A percentile compares a stretch with the other conserved stretches of the same genome.
These are phyloP conservation scores for Pygocentrus nattereri DNA, from an alignment of 2,797 vertebrate genomes.

Conservation along the genomic window DNA sequence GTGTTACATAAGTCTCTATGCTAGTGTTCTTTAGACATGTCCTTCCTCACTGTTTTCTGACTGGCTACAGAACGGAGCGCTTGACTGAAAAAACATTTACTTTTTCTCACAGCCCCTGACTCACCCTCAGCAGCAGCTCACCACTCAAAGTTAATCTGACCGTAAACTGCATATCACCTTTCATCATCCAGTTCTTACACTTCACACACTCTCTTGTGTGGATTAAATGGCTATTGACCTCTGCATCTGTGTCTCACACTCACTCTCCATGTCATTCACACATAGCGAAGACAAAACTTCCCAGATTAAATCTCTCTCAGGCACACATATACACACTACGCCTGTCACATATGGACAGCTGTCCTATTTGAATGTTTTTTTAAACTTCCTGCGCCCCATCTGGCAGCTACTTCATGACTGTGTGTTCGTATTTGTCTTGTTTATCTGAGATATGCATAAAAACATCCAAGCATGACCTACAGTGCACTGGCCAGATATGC, in stretches of 20 bases:
- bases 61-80: neutral
- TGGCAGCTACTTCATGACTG: slow-evolving; percentile 1
- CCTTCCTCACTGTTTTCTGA: neutral
- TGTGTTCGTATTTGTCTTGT: slow-evolving; percentile 6
- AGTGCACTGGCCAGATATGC: slow-evolving; percentile 3
- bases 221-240: slow-evolving; percentile 36
- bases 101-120: slow-evolving; percentile 10
- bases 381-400: slow-evolving; percentile 18
- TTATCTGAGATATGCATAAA: slow-evolving; percentile 12
- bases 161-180: slow-evolving; percentile 32
- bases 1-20: neutral
- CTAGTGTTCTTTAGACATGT: neutral
- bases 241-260: slow-evolving; percentile 14
- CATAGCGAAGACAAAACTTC: slow-evolving; percentile 32
- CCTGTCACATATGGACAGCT: slow-evolving; percentile 13
- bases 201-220: neutral
- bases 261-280: neutral
- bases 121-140: slow-evolving; percentile 9
- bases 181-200: slow-evolving; percentile 20
- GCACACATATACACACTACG: slow-evolving; percentile 18
- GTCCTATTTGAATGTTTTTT: slow-evolving; percentile 14
- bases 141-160: slow-evolving; percentile 16
- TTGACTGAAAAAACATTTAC: neutral
- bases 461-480: slow-evolving; percentile 8
- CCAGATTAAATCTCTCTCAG: slow-evolving; percentile 14